Percentiles rank a stretch among this genome's conserved stretches.
These are phyloP conservation scores for Ifrita kowaldi DNA, from an alignment of 2,113 vertebrate species.

Conservation along the genomic window DNA sequence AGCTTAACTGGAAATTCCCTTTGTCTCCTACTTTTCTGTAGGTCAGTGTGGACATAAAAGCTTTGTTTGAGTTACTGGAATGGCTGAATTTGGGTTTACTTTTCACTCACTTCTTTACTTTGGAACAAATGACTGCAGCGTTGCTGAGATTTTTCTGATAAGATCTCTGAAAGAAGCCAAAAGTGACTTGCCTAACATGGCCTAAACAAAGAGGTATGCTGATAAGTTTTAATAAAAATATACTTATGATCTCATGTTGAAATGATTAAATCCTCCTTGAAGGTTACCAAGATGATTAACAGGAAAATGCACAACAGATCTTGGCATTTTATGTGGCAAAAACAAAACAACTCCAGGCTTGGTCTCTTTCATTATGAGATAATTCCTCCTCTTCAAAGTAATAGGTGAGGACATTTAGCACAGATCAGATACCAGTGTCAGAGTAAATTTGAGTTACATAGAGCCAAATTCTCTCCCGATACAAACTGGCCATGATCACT, in stretches of 20 bases:
- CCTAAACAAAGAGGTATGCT: neutral
- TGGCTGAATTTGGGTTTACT: neutral
- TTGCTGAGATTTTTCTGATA: neutral
- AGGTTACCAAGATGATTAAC: neutral
- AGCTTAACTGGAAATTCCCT: neutral
- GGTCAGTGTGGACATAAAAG: neutral
- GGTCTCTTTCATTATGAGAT: neutral
- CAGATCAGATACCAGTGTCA: neutral
- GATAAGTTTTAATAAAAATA: neutral
- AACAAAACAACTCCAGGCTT: neutral
- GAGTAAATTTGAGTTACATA: neutral
- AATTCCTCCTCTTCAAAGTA: neutral
- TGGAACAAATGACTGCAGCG: neutral
- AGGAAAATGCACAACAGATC: neutral
- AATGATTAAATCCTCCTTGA: neutral
- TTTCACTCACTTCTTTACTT: neutral
- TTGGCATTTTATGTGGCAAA: neutral
- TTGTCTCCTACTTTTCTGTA: neutral
- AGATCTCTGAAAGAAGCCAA: neutral
- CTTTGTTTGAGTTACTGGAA: neutral
- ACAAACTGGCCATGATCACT: neutral
- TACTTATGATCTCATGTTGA: neutral
- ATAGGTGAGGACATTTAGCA: neutral
- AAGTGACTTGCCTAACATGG: neutral
- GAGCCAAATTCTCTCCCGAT: neutral